phyloP scores from a whole-genome alignment of 2,797 vertebrate genomes.

The Microhierax caerulescens region DNA sequence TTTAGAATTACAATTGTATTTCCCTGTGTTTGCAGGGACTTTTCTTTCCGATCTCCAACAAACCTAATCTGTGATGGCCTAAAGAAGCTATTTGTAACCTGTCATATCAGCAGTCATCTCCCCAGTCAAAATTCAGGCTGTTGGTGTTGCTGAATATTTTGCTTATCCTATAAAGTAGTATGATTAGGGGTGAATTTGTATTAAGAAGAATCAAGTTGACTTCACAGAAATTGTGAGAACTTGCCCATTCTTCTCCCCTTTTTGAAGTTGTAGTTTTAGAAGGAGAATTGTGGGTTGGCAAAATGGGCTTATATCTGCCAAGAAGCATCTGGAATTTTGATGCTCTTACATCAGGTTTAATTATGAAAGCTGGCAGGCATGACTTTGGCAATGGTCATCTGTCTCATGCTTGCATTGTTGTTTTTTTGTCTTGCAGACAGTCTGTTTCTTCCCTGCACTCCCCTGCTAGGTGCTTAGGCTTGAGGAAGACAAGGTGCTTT shows the following conservation, averaged over 20 bases:
- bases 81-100: not conserved
- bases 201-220: not conserved
- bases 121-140: not conserved
- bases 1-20: not conserved
- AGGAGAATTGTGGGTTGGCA: not conserved
- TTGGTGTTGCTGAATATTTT: not conserved
- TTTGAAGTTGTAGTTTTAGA: not conserved
- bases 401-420: not conserved
- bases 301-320: not conserved
- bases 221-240: not conserved
- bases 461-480: not conserved
- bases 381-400: not conserved
- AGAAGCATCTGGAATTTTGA: not conserved
- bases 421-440: not conserved
- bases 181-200: not conserved
- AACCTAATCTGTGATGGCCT: not conserved
- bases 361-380: not conserved
- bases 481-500: not conserved
- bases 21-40: not conserved
- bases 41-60: not conserved
- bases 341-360: not conserved
- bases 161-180: not conserved
- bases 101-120: not conserved
- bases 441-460: not conserved
- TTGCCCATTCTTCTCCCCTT: not conserved